Conservation (phyloP, 2,797 vertebrate species). For the Acanthurus leucopareius region DNA sequence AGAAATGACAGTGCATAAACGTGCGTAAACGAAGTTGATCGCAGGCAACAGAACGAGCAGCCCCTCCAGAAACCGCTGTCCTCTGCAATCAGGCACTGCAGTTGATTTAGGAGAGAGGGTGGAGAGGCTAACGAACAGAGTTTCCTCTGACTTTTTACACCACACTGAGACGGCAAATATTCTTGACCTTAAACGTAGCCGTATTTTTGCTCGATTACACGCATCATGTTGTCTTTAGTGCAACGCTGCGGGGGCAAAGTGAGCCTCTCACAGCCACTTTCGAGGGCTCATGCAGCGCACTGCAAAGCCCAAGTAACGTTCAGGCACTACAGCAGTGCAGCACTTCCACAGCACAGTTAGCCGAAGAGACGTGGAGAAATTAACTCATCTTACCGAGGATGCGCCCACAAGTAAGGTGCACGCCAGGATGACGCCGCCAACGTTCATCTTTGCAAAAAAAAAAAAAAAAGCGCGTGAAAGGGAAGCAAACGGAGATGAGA, state of each 20-base stretch:
- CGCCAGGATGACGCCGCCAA: constrained; percentile 80
- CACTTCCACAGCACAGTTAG: constrained; percentile 56
- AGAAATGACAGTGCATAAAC: constrained; percentile 57
- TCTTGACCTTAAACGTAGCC: constrained; percentile 32
- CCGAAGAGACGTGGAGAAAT: constrained; percentile 46
- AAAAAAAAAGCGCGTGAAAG: constrained; percentile 1
- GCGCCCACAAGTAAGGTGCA: constrained; percentile 80
- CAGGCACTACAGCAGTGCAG: constrained; percentile 73
- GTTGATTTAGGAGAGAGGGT: constrained; percentile 37
- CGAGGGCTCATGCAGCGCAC: constrained; percentile 38
- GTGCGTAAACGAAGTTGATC: constrained; percentile 68
- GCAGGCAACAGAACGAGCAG: constrained; percentile 36
- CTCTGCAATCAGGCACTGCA: constrained; percentile 70
- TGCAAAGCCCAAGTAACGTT: constrained; percentile 34
- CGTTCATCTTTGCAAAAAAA: constrained; percentile 81
- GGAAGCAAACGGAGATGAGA: constrained; percentile 10
- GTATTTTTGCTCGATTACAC: constrained; percentile 33
- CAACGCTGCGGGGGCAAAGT: constrained; percentile 61
- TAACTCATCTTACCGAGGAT: constrained; percentile 86
- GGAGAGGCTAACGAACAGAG: constrained; percentile 28
- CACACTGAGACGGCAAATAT: neutral
- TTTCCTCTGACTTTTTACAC: constrained; percentile 45
- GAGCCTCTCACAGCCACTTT: constrained; percentile 58
- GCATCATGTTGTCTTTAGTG: constrained; percentile 51
- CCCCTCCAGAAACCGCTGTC: constrained; percentile 46